Conservation (phyloP, 2,888 invertebrate genomes). For the Drosophila neotestacea region DNA sequence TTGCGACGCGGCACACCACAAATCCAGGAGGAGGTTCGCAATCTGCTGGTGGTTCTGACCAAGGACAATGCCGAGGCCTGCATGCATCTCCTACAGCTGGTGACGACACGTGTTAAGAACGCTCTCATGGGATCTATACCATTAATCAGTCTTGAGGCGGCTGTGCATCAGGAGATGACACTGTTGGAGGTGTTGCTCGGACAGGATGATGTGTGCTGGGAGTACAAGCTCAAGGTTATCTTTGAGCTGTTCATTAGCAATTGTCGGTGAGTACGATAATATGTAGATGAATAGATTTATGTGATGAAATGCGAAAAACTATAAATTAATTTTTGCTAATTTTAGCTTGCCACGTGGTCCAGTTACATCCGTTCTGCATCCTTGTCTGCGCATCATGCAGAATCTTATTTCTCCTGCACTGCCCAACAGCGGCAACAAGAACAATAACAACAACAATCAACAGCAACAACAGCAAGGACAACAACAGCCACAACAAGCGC, state of each 20-base stretch:
- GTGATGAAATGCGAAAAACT: too few relatives aligned
- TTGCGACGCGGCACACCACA: conserved; percentile 93
- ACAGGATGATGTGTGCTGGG: conserved; percentile 98
- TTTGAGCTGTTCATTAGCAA: conserved; percentile 94
- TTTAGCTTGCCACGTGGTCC: conserved; percentile 91
- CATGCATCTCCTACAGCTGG: conserved; percentile 86
- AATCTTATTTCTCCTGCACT: conserved; percentile 90
- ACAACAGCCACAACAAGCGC: conserved; percentile 70
- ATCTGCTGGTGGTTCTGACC: conserved; percentile 94
- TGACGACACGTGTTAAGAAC: conserved; percentile 93
- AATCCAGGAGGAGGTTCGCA: conserved; percentile 95
- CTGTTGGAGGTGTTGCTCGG: conserved; percentile 94
- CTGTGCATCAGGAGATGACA: conserved; percentile 95
- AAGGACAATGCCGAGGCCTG: conserved; percentile 95
- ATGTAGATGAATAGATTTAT: too few relatives aligned
- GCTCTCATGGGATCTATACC: conserved; percentile 92
- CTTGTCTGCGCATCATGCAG: conserved; percentile 96
- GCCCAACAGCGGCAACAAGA: conserved; percentile 81
- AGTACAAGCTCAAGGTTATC: conserved; percentile 94
- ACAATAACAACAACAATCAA: conserved; percentile 29
- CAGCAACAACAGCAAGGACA: conserved; percentile 19
- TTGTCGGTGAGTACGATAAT: conserved; percentile 85
- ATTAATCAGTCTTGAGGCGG: conserved; percentile 89
- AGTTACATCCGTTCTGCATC: conserved; percentile 95
- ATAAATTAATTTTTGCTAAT: neutral